Conservation (phyloP, 2,888 invertebrate species). For the Andrena chrysosceles region DNA sequence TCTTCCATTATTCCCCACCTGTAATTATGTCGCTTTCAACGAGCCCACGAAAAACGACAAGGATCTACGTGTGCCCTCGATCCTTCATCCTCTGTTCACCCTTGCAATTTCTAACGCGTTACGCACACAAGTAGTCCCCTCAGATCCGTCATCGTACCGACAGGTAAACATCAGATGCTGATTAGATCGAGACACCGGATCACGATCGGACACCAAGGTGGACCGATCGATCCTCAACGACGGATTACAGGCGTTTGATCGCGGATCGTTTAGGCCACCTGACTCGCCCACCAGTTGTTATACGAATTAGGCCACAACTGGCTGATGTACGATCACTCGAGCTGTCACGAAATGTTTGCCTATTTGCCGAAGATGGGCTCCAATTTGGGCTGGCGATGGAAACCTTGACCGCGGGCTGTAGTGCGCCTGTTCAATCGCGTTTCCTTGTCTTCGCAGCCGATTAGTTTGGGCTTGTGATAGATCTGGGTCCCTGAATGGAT, state of each 20-base stretch:
- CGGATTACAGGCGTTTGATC: constrained; percentile 38
- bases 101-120: constrained; percentile 25
- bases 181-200: constrained; percentile 42
- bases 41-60: background rate
- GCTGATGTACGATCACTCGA: constrained; percentile 22
- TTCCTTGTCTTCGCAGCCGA: background rate
- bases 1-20: no score
- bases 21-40: no score
- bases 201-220: constrained; percentile 15
- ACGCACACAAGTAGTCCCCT: constrained; percentile 12
- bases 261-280: constrained; percentile 32
- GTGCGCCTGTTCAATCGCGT: background rate
- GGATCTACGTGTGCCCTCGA: constrained; percentile 6
- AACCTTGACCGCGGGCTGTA: background rate
- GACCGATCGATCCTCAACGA: constrained; percentile 19
- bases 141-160: constrained; percentile 24
- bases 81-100: constrained; percentile 19
- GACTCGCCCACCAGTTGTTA: constrained; percentile 12
- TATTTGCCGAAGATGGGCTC: constrained; percentile 18
- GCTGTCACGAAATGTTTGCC: constrained; percentile 23
- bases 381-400: constrained; percentile 12
- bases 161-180: constrained; percentile 40
- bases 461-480: background rate
- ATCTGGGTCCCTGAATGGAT: background rate
- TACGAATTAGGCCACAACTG: constrained; percentile 38